Conservation (phyloP, 1,140 invertebrate genomes). For the Mizuhopecten yessoensis region DNA sequence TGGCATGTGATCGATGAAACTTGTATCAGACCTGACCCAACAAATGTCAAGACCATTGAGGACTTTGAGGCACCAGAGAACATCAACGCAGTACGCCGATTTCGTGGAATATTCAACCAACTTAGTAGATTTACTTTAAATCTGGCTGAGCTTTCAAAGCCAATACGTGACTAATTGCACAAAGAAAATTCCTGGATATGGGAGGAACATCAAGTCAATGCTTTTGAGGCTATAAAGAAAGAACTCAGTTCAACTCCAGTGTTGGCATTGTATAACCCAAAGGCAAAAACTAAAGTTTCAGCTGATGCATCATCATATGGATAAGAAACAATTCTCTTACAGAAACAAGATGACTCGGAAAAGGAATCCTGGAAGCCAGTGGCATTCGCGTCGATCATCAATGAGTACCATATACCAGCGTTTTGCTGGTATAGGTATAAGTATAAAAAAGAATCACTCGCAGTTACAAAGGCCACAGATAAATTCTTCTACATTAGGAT, state of each 20-base stretch:
- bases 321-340: neutral
- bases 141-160: slow-evolving; percentile 47
- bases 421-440: too few species aligned
- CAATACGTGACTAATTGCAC: slow-evolving; percentile 50
- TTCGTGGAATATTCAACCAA: slow-evolving; percentile 81
- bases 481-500: too few species aligned
- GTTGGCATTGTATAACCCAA: slow-evolving; percentile 47
- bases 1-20: too few species aligned
- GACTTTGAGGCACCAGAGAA: slow-evolving; percentile 57
- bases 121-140: slow-evolving; percentile 72
- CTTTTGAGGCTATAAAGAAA: slow-evolving; percentile 53
- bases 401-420: too few species aligned
- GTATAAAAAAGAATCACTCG: too few species aligned
- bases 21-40: too few species aligned
- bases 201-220: slow-evolving; percentile 45
- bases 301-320: too few species aligned
- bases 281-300: neutral
- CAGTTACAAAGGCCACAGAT: too few species aligned
- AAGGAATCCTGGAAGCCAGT: neutral
- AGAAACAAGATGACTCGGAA: neutral
- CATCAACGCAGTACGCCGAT: slow-evolving; percentile 52
- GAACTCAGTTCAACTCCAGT: slow-evolving; percentile 36
- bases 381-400: too few species aligned
- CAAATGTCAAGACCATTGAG: slow-evolving; percentile 49
- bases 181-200: slow-evolving; percentile 51